Evolutionary conservation across 2,888 invertebrate species (phyloP).

Genomic region (Unio pictorum): DNA sequence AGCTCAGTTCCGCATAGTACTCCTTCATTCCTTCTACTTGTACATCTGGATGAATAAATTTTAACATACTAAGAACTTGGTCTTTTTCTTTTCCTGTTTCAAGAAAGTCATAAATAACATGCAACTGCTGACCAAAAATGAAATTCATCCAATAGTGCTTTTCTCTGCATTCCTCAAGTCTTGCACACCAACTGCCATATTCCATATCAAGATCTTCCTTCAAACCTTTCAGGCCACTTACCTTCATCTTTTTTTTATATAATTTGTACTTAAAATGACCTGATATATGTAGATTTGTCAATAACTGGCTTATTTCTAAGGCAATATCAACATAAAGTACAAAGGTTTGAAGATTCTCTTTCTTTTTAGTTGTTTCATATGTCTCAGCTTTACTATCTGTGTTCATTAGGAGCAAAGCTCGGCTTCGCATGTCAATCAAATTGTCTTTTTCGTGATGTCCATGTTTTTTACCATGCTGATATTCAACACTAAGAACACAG

Average conservation of each 20-base stretch:
- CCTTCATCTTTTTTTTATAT: neutral
- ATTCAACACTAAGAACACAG: slow-evolving; percentile 18
- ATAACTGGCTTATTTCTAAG: slow-evolving; percentile 15
- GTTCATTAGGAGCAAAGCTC: slow-evolving; percentile 37
- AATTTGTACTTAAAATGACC: no score
- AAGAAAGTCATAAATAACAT: slow-evolving; percentile 25
- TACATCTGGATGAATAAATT: slow-evolving; percentile 32
- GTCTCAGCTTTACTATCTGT: slow-evolving; percentile 11
- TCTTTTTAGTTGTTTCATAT: neutral
- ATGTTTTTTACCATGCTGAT: slow-evolving; percentile 19
- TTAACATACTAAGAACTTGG: slow-evolving; percentile 15
- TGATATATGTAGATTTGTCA: neutral
- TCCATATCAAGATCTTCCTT: slow-evolving; percentile 5
- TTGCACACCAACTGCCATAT: slow-evolving; percentile 23
- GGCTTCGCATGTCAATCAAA: slow-evolving; percentile 36
- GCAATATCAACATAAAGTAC: slow-evolving; percentile 10
- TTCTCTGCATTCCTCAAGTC: slow-evolving; percentile 16
- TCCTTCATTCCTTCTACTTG: slow-evolving; percentile 1
- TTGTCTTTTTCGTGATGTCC: slow-evolving; percentile 6
- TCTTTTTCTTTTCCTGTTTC: slow-evolving; percentile 6
- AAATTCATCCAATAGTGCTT: slow-evolving; percentile 35
- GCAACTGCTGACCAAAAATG: slow-evolving; percentile 36
- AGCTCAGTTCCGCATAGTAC: neutral
- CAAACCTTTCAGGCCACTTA: slow-evolving; percentile 7
- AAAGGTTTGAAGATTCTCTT: slow-evolving; percentile 10